Conservation (phyloP, 1,140 invertebrate species). For the Conopomorpha cramerella region DNA sequence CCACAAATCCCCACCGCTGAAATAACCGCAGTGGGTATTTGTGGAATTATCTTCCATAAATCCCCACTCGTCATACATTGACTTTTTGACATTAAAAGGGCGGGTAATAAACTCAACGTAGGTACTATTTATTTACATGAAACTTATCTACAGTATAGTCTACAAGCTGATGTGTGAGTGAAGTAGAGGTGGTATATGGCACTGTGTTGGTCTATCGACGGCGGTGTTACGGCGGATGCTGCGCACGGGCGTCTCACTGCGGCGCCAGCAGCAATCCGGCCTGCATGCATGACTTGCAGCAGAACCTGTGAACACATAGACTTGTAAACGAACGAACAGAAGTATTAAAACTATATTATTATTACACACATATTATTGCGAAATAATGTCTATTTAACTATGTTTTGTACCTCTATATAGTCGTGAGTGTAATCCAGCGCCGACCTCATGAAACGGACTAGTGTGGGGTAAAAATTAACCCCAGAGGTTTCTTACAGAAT, state of each 20-base stretch:
- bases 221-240: constrained; percentile 16
- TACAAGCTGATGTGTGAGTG: background rate
- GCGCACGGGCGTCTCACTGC: constrained; percentile 21
- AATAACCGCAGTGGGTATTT: too few species aligned
- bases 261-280: constrained; percentile 71
- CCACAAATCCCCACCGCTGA: too few species aligned
- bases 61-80: too few species aligned
- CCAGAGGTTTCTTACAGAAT: too few species aligned
- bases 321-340: background rate
- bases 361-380: background rate
- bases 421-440: too few species aligned
- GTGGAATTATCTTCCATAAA: too few species aligned
- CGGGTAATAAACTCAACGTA: background rate
- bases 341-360: constrained; percentile 2
- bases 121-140: background rate
- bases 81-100: too few species aligned
- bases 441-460: too few species aligned
- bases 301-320: constrained; percentile 65
- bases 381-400: background rate
- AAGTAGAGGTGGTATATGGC: background rate
- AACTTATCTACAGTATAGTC: background rate
- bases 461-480: too few species aligned
- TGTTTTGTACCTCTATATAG: too few species aligned
- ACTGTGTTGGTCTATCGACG: constrained; percentile 11
- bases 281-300: constrained; percentile 87